phyloP scores from a whole-genome alignment of 2,888 invertebrate species.

The Hypena proboscidalis region DNA sequence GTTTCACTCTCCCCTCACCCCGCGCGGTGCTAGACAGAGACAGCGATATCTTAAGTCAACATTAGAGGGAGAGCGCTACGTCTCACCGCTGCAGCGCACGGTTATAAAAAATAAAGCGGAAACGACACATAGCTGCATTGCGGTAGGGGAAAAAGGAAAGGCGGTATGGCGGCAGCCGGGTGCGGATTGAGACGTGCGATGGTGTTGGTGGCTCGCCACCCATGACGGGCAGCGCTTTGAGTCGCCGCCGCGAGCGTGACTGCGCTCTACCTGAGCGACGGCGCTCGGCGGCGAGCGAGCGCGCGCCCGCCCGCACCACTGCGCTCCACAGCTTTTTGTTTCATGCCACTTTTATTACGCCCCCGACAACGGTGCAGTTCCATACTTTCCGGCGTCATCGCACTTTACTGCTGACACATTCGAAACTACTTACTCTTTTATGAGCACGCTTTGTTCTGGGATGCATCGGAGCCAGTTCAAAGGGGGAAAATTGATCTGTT shows the following conservation, averaged over 20 bases:
- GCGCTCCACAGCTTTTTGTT: slow-evolving; percentile 72
- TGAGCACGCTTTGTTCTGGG: slow-evolving; percentile 72
- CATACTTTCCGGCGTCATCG: slow-evolving; percentile 67
- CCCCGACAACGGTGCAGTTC: slow-evolving; percentile 63
- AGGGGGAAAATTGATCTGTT: slow-evolving; percentile 76
- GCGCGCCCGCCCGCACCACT: slow-evolving; percentile 53
- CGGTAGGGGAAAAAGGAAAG: slow-evolving; percentile 84
- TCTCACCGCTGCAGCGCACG: slow-evolving; percentile 81
- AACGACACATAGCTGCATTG: slow-evolving; percentile 84
- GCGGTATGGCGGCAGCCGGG: slow-evolving; percentile 81
- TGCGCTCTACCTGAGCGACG: slow-evolving; percentile 48
- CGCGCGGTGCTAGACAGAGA: slow-evolving; percentile 64
- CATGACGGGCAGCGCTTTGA: slow-evolving; percentile 82
- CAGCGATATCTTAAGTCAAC: slow-evolving; percentile 61
- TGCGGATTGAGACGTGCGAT: slow-evolving; percentile 85
- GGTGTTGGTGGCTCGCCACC: slow-evolving; percentile 84
- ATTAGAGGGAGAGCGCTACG: slow-evolving; percentile 73
- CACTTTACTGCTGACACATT: slow-evolving; percentile 78
- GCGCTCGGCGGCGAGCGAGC: slow-evolving; percentile 48
- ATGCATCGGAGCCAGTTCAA: slow-evolving; percentile 65
- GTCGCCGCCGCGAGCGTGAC: slow-evolving; percentile 59
- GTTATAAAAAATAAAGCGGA: slow-evolving; percentile 84
- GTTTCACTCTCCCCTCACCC: slow-evolving; percentile 59
- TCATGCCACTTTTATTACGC: slow-evolving; percentile 81
- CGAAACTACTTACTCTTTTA: slow-evolving; percentile 78